Conservation (phyloP, 2,797 vertebrate genomes). For the Pseudomugil tenellus region DNA sequence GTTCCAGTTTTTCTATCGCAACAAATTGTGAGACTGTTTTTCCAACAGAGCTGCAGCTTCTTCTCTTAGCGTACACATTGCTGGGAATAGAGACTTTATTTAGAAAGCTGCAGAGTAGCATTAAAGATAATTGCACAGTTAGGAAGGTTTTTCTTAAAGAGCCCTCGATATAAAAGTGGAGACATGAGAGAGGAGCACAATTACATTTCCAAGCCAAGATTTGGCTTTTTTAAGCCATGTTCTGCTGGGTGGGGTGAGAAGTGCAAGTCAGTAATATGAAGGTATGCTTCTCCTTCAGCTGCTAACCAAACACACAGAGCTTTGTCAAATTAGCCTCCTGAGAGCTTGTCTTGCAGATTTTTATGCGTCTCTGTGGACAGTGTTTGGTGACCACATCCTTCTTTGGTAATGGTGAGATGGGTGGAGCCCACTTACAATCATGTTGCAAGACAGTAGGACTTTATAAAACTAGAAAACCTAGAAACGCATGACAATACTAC, state of each 20-base stretch:
- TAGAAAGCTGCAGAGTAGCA: slow-evolving; percentile 85
- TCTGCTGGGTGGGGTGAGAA: slow-evolving; percentile 76
- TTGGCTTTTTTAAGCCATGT: slow-evolving; percentile 66
- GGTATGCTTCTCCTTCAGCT: slow-evolving; percentile 76
- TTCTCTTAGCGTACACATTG: slow-evolving; percentile 79
- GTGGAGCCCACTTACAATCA: slow-evolving; percentile 70
- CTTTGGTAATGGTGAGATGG: slow-evolving; percentile 73
- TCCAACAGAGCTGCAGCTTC: slow-evolving; percentile 72
- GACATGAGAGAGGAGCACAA: slow-evolving; percentile 71
- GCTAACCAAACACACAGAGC: slow-evolving; percentile 73
- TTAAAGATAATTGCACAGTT: slow-evolving; percentile 88
- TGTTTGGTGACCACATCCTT: slow-evolving; percentile 79
- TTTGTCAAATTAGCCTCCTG: slow-evolving; percentile 73
- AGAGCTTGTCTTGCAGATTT: slow-evolving; percentile 72
- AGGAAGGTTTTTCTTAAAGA: slow-evolving; percentile 82
- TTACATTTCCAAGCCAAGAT: slow-evolving; percentile 60
- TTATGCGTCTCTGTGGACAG: slow-evolving; percentile 60
- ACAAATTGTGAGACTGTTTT: slow-evolving; percentile 71
- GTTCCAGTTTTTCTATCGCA: slow-evolving; percentile 62
- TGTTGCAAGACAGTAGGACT: slow-evolving; percentile 65
- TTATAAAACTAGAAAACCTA: slow-evolving; percentile 43
- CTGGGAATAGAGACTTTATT: slow-evolving; percentile 83
- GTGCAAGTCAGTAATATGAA: slow-evolving; percentile 75
- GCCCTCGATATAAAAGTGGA: slow-evolving; percentile 75
- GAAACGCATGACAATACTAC: slow-evolving; percentile 51